Evolutionary conservation across 1,140 invertebrate species (phyloP).

Genomic region (Dendrolimus punctatus): DNA sequence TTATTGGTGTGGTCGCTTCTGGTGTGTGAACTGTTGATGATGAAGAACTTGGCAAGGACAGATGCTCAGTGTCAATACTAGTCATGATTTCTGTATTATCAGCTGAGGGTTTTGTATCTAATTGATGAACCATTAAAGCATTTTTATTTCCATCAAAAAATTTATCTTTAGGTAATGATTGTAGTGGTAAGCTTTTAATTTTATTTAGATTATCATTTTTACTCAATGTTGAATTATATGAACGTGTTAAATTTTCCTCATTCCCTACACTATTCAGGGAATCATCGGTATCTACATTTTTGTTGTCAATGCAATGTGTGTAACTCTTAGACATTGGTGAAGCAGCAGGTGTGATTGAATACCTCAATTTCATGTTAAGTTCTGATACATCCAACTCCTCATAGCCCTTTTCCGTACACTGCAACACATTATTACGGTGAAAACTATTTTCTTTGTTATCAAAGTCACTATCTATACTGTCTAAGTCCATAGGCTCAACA

Average conservation of each 20-base stretch:
- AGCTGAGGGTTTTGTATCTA: conserved; percentile 20
- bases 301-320: conserved; percentile 37
- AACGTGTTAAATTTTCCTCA: conserved; percentile 39
- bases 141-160: conserved; percentile 29
- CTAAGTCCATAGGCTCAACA: conserved; percentile 57
- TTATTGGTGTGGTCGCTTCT: conserved; percentile 56
- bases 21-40: conserved; percentile 47
- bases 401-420: conserved; percentile 53
- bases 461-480: conserved; percentile 44
- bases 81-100: conserved; percentile 25
- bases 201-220: conserved; percentile 33
- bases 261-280: conserved; percentile 20
- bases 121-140: conserved; percentile 18
- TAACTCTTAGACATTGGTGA: conserved; percentile 61
- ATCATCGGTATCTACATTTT: conserved; percentile 25
- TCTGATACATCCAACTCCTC: conserved; percentile 60
- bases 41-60: conserved; percentile 47
- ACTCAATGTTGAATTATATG: conserved; percentile 44
- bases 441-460: conserved; percentile 59
- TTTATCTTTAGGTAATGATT: conserved; percentile 28
- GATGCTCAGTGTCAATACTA: conserved; percentile 36
- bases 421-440: conserved; percentile 48
- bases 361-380: conserved; percentile 58
- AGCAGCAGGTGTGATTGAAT: conserved; percentile 47
- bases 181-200: conserved; percentile 39